phyloP scores from a whole-genome alignment of 2,797 vertebrate species.

The Tauraco hartlaubi region DNA sequence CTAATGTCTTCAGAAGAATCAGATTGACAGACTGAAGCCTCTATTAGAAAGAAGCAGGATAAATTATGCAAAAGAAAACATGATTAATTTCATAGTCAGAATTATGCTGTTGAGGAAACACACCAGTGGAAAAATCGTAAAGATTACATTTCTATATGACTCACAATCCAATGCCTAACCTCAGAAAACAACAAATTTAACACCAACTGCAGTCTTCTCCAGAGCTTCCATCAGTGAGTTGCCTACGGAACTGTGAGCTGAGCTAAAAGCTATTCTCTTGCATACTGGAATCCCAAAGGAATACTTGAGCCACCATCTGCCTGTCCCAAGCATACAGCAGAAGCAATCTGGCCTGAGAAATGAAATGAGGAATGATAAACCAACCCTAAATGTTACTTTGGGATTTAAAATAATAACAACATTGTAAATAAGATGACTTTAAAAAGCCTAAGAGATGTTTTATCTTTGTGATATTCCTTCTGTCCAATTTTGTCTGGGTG shows the following conservation, averaged over 20 bases:
- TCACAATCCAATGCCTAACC: not conserved
- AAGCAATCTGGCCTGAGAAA: not conserved
- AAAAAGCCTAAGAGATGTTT: not conserved
- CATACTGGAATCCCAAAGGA: not conserved
- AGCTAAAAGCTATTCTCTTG: not conserved
- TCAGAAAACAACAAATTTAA: not conserved
- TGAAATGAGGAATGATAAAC: not conserved
- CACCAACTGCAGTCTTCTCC: not conserved
- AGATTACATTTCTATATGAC: not conserved
- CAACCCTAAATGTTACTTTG: not conserved
- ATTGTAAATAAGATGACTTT: constrained; percentile 9
- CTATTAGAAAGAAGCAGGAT: not conserved
- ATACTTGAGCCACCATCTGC: constrained; percentile 4
- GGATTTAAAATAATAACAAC: not conserved
- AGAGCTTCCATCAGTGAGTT: not conserved
- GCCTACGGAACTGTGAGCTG: not conserved
- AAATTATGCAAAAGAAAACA: not conserved
- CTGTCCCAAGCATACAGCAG: not conserved
- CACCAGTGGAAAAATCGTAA: not conserved
- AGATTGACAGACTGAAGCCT: not conserved
- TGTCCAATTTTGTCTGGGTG: not conserved
- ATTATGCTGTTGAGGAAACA: not conserved
- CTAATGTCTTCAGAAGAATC: not conserved
- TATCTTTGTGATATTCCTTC: constrained; percentile 14
- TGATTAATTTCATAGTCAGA: not conserved